A percentile compares a stretch with the other conserved stretches of the same genome.
phyloP scores from a whole-genome alignment of 2,113 vertebrate genomes.

The Catharus bicknelli region DNA sequence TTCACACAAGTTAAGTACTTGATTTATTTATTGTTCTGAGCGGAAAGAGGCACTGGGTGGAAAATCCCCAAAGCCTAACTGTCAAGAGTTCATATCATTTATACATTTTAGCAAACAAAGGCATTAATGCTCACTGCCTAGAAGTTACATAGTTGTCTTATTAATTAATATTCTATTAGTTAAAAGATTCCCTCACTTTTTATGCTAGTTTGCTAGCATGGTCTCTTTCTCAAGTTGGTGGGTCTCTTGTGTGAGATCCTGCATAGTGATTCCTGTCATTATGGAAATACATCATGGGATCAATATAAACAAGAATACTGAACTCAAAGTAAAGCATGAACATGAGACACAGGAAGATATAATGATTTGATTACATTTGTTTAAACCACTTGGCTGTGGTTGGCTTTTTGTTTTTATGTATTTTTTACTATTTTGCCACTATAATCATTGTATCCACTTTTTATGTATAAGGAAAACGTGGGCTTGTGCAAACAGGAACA shows the following conservation, averaged over 20 bases:
- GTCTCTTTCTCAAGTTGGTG: background rate
- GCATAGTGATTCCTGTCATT: too few species aligned
- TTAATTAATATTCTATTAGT: background rate
- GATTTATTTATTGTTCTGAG: background rate
- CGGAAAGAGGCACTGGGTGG: background rate
- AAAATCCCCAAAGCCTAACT: background rate
- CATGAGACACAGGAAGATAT: too few species aligned
- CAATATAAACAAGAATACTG: too few species aligned
- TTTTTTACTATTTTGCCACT: too few species aligned
- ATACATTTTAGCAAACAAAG: background rate
- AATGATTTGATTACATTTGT: too few species aligned
- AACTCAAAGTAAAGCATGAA: too few species aligned
- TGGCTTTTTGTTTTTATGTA: too few species aligned
- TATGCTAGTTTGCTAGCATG: background rate
- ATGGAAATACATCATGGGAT: too few species aligned
- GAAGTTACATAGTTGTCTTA: background rate
- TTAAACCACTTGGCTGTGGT: too few species aligned
- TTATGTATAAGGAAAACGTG: too few species aligned
- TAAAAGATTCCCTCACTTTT: background rate
- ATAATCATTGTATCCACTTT: too few species aligned
- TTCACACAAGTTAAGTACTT: background rate
- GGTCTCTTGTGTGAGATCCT: background rate
- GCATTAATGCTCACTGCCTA: background rate
- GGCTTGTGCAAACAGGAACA: too few species aligned
- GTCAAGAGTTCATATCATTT: background rate